These are phyloP conservation scores for Plotosus lineatus DNA, from an alignment of 2,113 vertebrate genomes.

Conservation along the genomic window DNA sequence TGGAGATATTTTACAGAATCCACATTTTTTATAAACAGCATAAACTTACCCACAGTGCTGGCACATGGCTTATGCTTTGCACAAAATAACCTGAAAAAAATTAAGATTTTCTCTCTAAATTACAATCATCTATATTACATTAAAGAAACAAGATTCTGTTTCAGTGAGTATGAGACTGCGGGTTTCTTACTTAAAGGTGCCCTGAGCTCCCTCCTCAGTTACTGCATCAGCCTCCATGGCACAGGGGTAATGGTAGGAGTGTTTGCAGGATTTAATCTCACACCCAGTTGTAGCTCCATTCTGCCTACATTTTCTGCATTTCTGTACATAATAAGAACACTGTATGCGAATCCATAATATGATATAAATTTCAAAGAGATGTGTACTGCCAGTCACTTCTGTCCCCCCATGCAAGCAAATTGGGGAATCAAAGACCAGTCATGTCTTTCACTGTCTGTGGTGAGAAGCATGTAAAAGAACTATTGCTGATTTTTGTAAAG, in stretches of 20 bases:
- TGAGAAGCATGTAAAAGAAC: no score
- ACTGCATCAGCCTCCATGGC: conserved; percentile 48
- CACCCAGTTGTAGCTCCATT: conserved; percentile 71
- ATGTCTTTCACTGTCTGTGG: no score
- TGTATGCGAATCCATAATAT: not conserved
- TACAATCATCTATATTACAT: not conserved
- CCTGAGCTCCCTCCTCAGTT: conserved; percentile 26
- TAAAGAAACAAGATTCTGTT: not conserved
- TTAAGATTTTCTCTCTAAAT: not conserved
- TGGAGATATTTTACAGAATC: no score
- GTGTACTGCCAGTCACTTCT: no score
- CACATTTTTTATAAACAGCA: not conserved
- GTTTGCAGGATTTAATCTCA: conserved; percentile 62
- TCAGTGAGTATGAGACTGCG: not conserved
- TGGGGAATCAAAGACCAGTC: no score
- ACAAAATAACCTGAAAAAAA: conserved; percentile 54
- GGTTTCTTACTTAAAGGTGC: conserved; percentile 57
- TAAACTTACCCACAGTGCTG: conserved; percentile 48
- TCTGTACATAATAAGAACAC: conserved; percentile 44
- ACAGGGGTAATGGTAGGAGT: conserved; percentile 74
- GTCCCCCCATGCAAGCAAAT: no score
- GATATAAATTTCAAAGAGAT: not conserved
- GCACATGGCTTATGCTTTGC: conserved; percentile 33
- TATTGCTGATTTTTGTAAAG: no score
- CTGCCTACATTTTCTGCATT: conserved; percentile 51